Base-by-base conservation (phyloP, 2,888 invertebrate species). In the Cantharis flavilabris region DNA sequence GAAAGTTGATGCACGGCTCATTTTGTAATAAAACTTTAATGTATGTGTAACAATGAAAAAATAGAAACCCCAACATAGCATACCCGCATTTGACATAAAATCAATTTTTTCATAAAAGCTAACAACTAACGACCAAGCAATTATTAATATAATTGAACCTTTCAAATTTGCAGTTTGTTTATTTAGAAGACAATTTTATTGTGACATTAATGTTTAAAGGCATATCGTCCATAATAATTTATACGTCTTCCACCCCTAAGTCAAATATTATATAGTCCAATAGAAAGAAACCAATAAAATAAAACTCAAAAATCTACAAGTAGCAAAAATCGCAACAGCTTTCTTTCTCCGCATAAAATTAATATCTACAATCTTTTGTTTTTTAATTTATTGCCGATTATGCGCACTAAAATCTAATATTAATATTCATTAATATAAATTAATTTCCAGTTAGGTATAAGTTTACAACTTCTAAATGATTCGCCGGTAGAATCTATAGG, bases 21-120 rank as follows among this genome's bases (percentile, higher is more conserved):
- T 67, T 67, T 67, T 67, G 23, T 23, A 67, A 67, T 67, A 67
- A 67, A 67, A 67, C 26, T 67, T 67, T 67, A 67, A 67, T 67
- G 65, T 23, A 67, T 26, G 26, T 20, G 65, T 67, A 67, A 67
- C 65, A 23, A 67, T 67, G 65, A 67, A 67, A 67, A 49, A 67
- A 67, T 67, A 67, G 18, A 67, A 67, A 67, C 26, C 20, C 65
- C 23, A 23, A 67, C 65, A 26, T 11, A 67, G 26, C 65, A 23
- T 26, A 26, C 65, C 65, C 11, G 18, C n/a, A 67, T 16, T 67
- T 67, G 65, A 67, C 65, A 13, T n/a, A 67, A 67, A 67, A 67
- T 67, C 65, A 18, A 67, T 67, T 26, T 67, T 67, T 26, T n/a
- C 23, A 67, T 67, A 67, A 67, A 67, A 67, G 65, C 65, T 20